These are phyloP conservation scores for Altica lythri DNA, from an alignment of 2,888 invertebrate genomes.

Conservation along the genomic window DNA sequence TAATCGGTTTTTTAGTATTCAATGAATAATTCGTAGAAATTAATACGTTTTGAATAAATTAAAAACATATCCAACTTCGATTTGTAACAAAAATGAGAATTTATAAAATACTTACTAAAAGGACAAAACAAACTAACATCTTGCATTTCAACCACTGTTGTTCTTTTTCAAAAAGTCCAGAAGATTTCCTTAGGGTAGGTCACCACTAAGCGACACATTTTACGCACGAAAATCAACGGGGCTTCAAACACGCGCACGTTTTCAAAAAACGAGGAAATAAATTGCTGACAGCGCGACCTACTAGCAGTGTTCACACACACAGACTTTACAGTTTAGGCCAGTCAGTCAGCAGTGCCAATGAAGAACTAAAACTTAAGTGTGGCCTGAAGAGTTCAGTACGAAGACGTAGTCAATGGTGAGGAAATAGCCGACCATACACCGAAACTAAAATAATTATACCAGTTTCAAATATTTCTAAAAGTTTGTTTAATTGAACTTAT, in stretches of 20 bases:
- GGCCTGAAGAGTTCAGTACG: slow-evolving; percentile 17
- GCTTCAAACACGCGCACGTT: background rate
- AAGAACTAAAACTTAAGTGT: slow-evolving; percentile 32
- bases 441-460: too few relatives aligned
- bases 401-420: slow-evolving; percentile 24
- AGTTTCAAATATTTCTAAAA: too few relatives aligned
- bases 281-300: slow-evolving; percentile 30
- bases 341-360: slow-evolving; percentile 40
- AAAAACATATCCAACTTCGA: too few relatives aligned
- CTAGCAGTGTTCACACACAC: slow-evolving; percentile 30
- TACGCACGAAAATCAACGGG: background rate
- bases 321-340: slow-evolving; percentile 33
- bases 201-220: too few relatives aligned
- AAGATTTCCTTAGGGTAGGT: background rate
- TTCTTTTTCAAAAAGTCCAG: background rate
- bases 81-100: background rate
- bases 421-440: slow-evolving; percentile 11
- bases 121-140: slow-evolving; percentile 40
- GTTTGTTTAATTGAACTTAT: too few relatives aligned
- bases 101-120: slow-evolving; percentile 36
- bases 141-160: slow-evolving; percentile 27
- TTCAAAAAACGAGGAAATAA: slow-evolving; percentile 5
- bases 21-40: too few relatives aligned
- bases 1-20: too few relatives aligned
- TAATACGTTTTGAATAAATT: too few relatives aligned